These are phyloP conservation scores for Rambutsinella grinnellia DNA, from an alignment of 2,888 invertebrate genomes.

Conservation along the genomic window DNA sequence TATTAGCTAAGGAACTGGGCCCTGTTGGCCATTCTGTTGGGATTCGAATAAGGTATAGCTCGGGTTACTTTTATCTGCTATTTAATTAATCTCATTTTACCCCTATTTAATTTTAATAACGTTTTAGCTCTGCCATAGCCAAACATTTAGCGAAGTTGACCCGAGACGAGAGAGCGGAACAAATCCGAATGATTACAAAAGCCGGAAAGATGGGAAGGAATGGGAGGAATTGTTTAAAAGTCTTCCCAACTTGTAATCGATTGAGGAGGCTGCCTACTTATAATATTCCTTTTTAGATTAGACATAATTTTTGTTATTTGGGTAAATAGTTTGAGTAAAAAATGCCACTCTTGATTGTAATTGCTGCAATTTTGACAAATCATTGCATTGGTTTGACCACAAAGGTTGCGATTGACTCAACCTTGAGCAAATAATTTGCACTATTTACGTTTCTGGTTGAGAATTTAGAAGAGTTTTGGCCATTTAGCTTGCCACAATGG, in stretches of 20 bases:
- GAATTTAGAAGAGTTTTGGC: too few species aligned
- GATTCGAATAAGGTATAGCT: constrained; percentile 39
- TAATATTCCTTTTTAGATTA: constrained; percentile 27
- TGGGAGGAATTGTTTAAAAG: constrained; percentile 48
- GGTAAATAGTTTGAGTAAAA: not conserved
- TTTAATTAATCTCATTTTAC: not conserved
- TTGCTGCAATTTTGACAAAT: not conserved
- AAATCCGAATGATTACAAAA: constrained; percentile 40
- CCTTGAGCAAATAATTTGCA: too few species aligned
- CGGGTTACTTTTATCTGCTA: too few species aligned
- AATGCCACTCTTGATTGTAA: not conserved
- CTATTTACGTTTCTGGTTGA: too few species aligned
- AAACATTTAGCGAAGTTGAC: constrained; percentile 23
- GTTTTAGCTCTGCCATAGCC: constrained; percentile 15
- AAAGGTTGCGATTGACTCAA: too few species aligned
- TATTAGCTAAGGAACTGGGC: constrained; percentile 53
- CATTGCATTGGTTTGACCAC: too few species aligned
- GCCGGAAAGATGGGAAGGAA: constrained; percentile 56
- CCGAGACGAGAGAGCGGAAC: constrained; percentile 30
- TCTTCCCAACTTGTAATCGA: constrained; percentile 45
- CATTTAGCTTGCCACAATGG: too few species aligned
- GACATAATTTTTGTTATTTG: not conserved
- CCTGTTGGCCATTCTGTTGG: constrained; percentile 47
- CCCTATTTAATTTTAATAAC: not conserved
- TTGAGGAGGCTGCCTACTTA: constrained; percentile 50